Percentiles rank a stretch among this genome's conserved stretches.
Conservation (phyloP, 1,140 invertebrate species). For the Drosophila rhopaloa region DNA sequence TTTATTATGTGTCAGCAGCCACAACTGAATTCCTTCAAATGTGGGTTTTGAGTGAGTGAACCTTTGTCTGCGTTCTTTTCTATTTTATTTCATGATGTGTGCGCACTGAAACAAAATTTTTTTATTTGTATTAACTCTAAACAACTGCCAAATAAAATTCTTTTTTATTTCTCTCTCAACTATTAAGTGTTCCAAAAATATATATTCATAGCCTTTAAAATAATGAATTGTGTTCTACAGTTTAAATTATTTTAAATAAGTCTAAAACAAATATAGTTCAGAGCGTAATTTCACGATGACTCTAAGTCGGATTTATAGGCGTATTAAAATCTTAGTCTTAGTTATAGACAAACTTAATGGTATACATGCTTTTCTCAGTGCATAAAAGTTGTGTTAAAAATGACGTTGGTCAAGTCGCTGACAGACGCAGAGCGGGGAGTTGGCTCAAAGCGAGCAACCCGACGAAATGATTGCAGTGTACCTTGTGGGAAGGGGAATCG, state of each 20-base stretch:
- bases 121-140: not conserved
- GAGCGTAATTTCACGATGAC: too few relatives aligned
- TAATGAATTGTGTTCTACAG: too few relatives aligned
- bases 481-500: not conserved
- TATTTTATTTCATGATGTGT: conserved; percentile 12
- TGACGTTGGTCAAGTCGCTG: conserved; percentile 60
- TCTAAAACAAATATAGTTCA: too few relatives aligned
- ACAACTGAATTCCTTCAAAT: conserved; percentile 40
- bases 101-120: not conserved
- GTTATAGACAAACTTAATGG: too few relatives aligned
- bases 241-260: too few relatives aligned
- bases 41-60: conserved; percentile 6
- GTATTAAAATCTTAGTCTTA: too few relatives aligned
- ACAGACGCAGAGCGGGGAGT: conserved; percentile 29
- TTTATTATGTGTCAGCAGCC: conserved; percentile 71
- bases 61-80: conserved; percentile 11
- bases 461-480: conserved; percentile 32
- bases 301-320: too few relatives aligned
- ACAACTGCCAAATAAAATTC: too few relatives aligned
- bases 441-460: conserved; percentile 34
- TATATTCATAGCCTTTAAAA: too few relatives aligned
- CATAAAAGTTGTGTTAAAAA: conserved; percentile 43
- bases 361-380: not conserved
- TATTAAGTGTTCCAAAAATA: too few relatives aligned
- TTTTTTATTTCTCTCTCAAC: too few relatives aligned